phyloP scores from a whole-genome alignment of 2,797 vertebrate genomes.

The Bradypus variegatus region DNA sequence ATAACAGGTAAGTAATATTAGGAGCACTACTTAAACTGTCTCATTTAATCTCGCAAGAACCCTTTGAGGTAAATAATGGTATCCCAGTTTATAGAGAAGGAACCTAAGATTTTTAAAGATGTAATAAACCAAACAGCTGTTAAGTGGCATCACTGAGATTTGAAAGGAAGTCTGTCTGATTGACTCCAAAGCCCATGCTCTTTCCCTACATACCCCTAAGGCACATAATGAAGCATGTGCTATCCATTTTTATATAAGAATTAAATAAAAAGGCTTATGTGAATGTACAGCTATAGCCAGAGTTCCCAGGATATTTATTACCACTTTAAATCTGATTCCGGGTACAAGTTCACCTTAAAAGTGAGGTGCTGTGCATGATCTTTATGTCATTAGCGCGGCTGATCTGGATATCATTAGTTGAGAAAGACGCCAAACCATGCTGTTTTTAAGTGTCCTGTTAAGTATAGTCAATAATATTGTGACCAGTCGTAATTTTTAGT shows the following conservation, averaged over 20 bases:
- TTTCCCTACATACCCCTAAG: not conserved
- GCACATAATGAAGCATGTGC: not conserved
- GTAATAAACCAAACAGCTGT: not conserved
- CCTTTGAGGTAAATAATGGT: not conserved
- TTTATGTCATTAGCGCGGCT: not conserved
- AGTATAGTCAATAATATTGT: not conserved
- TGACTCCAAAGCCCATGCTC: not conserved
- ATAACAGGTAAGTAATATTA: not conserved
- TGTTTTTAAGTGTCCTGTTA: not conserved
- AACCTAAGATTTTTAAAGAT: not conserved
- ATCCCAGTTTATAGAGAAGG: not conserved
- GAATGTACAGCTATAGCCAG: not conserved
- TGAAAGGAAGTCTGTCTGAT: not conserved
- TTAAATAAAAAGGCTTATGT: not conserved
- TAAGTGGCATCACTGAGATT: not conserved
- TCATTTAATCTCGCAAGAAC: constrained; percentile 18
- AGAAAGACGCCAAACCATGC: not conserved
- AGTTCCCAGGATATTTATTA: not conserved
- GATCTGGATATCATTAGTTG: not conserved
- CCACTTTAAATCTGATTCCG: not conserved
- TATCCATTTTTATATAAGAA: constrained; percentile 2
- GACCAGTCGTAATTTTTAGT: not conserved
- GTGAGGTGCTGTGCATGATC: not conserved
- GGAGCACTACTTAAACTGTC: not conserved
- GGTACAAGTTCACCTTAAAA: not conserved